Conservation (phyloP, 1,140 invertebrate species). For the Microplitis mediator region DNA sequence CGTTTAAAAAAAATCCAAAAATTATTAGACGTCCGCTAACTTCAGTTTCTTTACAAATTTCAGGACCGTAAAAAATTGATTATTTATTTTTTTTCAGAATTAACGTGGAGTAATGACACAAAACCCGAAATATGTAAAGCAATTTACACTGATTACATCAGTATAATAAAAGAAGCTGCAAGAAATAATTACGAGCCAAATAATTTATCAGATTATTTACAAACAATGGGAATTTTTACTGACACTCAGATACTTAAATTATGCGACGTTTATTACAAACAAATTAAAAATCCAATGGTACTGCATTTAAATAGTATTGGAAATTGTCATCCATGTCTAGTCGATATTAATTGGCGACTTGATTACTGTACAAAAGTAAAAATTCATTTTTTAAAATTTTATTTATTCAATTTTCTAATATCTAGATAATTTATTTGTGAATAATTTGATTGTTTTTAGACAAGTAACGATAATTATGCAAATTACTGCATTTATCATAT, state of each 20-base stretch:
- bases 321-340: constrained; percentile 64
- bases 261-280: constrained; percentile 48
- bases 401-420: neutral
- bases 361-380: constrained; percentile 65
- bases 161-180: constrained; percentile 55
- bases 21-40: no score
- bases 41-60: no score
- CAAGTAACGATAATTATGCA: constrained; percentile 50
- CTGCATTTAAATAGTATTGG: constrained; percentile 59
- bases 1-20: no score
- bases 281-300: constrained; percentile 49
- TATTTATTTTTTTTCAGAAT: neutral
- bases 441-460: constrained; percentile 47
- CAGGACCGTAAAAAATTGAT: constrained; percentile 20
- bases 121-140: constrained; percentile 57
- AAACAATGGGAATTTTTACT: constrained; percentile 37
- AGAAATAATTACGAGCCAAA: constrained; percentile 52
- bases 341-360: constrained; percentile 71
- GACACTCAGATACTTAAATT: constrained; percentile 48
- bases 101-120: neutral
- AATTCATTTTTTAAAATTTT: neutral
- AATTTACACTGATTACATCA: constrained; percentile 53
- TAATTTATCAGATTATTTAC: constrained; percentile 45
- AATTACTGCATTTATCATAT: constrained; percentile 58
- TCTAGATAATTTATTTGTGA: neutral